Evolutionary conservation across 1,140 invertebrate species (phyloP), one percentile per base, ranked within the genome.

Genomic region (Drosophila varians): DNA sequence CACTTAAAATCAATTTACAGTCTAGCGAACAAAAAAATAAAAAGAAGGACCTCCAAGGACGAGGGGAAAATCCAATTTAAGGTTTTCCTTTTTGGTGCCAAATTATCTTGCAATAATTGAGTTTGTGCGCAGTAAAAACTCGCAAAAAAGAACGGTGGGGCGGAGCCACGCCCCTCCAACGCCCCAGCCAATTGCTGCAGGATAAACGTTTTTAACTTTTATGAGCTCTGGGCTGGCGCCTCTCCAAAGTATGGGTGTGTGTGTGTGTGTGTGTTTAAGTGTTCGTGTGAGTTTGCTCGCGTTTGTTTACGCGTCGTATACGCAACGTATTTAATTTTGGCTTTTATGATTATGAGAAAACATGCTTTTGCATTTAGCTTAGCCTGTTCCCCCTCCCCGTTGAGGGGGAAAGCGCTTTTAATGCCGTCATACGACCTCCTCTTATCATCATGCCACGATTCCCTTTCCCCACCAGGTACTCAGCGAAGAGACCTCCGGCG

Each of bases 341-440:
- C 80, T 86, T 86, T 86, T 86, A 86, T 86, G 80, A 87, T 86
- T 86, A 86, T 86, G 82, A 77, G 80, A 86, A 86, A 87, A 86
- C 80, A 86, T 86, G 80, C 73, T 87, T 86, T 80, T 80, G 80
- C 80, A 86, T 86, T 84, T 84, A 84, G 79, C 57, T 45, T 31
- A 45, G 40, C 46, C 23, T 9, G 14, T 28, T 26, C 34, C 21
- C 4, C 31, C 12, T 40, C 31, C 19, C 18, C 11, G 28, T 54
- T 42, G 40, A 56, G 49, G 60, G 31, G 12, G 9, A 55, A 47
- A 68, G 55, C 40, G 71, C 60, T 74, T 77, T 16, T 38, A 38
- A 38, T 14, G 28, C 28, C 28, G 28, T 9, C 28, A 31, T n/a
- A 31, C 28, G n/a, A 38, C 18, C 42, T 14, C 9, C 2, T 26